Evolutionary conservation across 2,888 invertebrate species (phyloP), one percentile per base, ranked within the genome.

Genomic region (Drosophila gaucha): DNA sequence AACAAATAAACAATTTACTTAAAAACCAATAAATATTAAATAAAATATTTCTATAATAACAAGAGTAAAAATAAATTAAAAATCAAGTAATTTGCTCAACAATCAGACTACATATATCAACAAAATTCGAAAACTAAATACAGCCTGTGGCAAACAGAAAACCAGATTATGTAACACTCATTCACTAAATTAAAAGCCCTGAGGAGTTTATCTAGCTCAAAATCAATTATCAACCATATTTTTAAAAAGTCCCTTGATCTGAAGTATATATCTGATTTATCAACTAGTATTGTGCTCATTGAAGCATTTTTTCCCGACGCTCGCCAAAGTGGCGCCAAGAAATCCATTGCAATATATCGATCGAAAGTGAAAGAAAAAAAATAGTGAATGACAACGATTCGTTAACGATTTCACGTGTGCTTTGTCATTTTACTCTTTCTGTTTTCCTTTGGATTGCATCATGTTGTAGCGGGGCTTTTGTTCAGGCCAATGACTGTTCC

Each of bases 261-360:
- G 4, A 6, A 12, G 8, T 2, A 30, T 14, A 16, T 16, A 18
- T 46, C 12, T 18, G 30, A 56, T 46, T 6, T 12, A 35, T 33
- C 38, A 0, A 12, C 33, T 43, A 49, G 18, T 20, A 28, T 30
- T 41, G 16, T 18, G 24, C 6, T n/a, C 26, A 14, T 10, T 65
- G 18, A 31, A 51, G 31, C 46, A 14, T 14, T 49, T 67, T 44
- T 46, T 55, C 44, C 8, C 38, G 20, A 12, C 43, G 14, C 2
- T 12, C 52, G 60, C 4, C 74, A 36, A 20, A 14, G 50, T 44
- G 69, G 60, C 78, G 65, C 65, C 68, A 24, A 24, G 41, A 65
- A 71, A 65, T 74, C 63, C 44, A 69, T 82, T 63, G 35, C 59
- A 63, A 46, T 38, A 39, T 64, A 83, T 86, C 60, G 80, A 80